Base-by-base conservation (phyloP, 2,113 vertebrate genomes). In the Callospermophilus lateralis region DNA sequence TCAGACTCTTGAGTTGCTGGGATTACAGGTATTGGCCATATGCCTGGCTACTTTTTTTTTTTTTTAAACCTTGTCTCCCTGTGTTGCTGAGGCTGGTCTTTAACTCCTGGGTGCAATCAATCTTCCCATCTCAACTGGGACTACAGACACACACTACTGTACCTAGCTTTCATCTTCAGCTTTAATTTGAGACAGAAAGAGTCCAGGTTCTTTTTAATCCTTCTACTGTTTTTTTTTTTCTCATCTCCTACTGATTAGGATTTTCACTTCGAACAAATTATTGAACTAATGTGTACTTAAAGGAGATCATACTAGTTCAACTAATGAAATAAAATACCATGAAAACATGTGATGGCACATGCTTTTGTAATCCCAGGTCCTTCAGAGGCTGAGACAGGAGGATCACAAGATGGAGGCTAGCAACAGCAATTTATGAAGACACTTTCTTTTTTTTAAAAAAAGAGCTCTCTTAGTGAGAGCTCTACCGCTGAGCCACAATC, bases 211-310 rank as follows among this genome's bases (percentile, higher is more conserved):
- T 77, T 76, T 70, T 84, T 53, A 42, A 51, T 22, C 39, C 45
- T 16, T 84, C 8, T 61, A 13, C 10, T 89, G 45, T 45, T 45
- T 9, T 1, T 45, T 45, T 65, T 55, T 61, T 84, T 45, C 70
- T 16, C 65, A 53, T 30, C 42, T 85, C 30, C 28, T 77, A 39
- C 11, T 68, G 63, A 15, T 63, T 45, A 58, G 4, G 84, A 24
- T 81, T 81, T 95, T 93, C 34, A 80, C 30, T 81, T 83, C 78
- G 30, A 85, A 28, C 37, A 90, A 51, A 72, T 68, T 80, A n/a
- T 8, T 76, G 28, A 37, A 30, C 73, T 53, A 3, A 30, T 79
- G 20, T 63, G 24, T 63, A 48, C 17, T 70, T 88, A 53, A 79
- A 61, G 58, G 48, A 53, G 92, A 91, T 53, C 61, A 24, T 58